Evolutionary conservation across 2,797 vertebrate genomes (phyloP), one percentile per base, ranked within the genome.

Genomic region (Taeniopygia guttata): DNA sequence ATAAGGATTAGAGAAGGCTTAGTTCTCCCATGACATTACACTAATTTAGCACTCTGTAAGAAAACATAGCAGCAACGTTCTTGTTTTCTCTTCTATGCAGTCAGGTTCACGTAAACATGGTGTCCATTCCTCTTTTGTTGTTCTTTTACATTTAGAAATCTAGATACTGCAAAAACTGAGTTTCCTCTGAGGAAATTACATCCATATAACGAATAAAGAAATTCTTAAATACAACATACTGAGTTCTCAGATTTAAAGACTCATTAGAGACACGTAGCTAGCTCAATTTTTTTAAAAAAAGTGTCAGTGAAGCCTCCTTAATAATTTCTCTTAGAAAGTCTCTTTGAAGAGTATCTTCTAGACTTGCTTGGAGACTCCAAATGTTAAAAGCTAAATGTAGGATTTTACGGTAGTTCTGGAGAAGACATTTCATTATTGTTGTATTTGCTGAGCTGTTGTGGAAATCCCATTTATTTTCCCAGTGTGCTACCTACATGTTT

Each of bases 21-120:
- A 83, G 48, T 81, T 94, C 52, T 83, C 84, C 74, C 67, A 46
- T 52, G 54, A 60, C 46, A 34, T 85, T 73, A 84, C 72, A 51
- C 80, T 92, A 94, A 95, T 89, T 93, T 91, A 79, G 62, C 42
- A 96, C 46, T 81, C 78, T 76, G 68, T 84, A 76, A 80, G 88
- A 92, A 95, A 90, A 70, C 25, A 34, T 38, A 87, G 60, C 73
- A 87, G 30, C 54, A 87, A 51, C 12, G 62, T 72, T 74, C 69
- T 81, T 87, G 21, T 84, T 93, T 92, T 88, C 64, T 72, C 73
- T 66, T 80, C 26, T 0, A 68, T 60, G 32, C 42, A 67, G n/a
- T 69, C 72, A 79, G 29, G 40, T 78, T 87, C 25, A 64, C 0
- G 0, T 80, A 91, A 87, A 89, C 40, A 42, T 43, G 36, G n/a